A percentile compares a stretch with the other conserved stretches of the same genome.
Conservation (phyloP, 2,113 vertebrate genomes). For the Vombatus ursinus region DNA sequence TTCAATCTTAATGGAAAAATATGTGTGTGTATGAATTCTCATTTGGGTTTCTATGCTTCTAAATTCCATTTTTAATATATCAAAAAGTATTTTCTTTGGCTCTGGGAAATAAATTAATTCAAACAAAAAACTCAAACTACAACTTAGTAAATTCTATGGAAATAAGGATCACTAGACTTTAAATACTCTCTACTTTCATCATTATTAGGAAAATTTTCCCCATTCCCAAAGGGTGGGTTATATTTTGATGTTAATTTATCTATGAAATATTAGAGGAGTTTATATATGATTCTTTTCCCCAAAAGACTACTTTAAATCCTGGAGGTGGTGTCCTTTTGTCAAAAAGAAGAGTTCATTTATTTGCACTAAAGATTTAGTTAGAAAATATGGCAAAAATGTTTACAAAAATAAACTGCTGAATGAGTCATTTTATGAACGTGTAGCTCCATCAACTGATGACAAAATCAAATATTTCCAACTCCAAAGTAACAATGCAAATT, state of each 20-base stretch:
- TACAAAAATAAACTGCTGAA: conserved; percentile 35
- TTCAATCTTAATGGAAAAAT: conserved; percentile 2
- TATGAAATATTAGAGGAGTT: conserved; percentile 14
- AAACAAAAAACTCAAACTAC: neutral
- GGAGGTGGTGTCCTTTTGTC: neutral
- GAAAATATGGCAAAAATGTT: conserved; percentile 12
- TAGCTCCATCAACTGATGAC: neutral
- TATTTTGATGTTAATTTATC: conserved; percentile 37
- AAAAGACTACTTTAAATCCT: neutral
- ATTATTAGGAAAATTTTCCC: neutral
- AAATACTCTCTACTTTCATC: conserved; percentile 14
- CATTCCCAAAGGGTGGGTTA: conserved; percentile 7
- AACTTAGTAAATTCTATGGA: conserved; percentile 3
- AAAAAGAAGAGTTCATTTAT: conserved; percentile 9
- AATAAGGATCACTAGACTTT: conserved; percentile 25
- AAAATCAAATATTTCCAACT: conserved; percentile 20
- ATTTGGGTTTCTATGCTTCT: conserved; percentile 3
- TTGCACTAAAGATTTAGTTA: neutral
- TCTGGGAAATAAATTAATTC: conserved; percentile 4
- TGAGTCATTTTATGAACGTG: neutral
- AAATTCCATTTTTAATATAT: neutral
- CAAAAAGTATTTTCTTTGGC: neutral
- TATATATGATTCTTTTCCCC: neutral
- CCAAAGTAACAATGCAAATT: neutral
- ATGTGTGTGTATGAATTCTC: conserved; percentile 15